These are phyloP conservation scores for Sternotherus odoratus DNA, from an alignment of 2,797 vertebrate species.

Conservation along the genomic window DNA sequence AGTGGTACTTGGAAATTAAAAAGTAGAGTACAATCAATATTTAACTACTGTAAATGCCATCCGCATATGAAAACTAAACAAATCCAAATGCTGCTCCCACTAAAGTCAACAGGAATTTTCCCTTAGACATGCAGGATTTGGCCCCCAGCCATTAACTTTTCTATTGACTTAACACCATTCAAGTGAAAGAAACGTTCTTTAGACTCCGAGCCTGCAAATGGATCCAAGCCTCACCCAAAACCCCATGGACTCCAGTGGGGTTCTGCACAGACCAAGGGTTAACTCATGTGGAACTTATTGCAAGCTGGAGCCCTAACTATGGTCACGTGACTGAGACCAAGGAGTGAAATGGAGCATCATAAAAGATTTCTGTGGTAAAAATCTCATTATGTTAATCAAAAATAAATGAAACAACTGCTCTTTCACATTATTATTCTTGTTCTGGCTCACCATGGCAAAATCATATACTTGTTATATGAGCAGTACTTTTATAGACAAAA, in stretches of 20 bases:
- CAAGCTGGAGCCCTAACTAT: background rate
- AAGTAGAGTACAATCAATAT: background rate
- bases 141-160: slow-evolving; percentile 12
- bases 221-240: slow-evolving; percentile 34
- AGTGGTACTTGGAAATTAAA: slow-evolving; percentile 43
- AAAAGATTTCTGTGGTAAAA: slow-evolving; percentile 37
- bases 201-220: background rate
- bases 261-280: slow-evolving; percentile 9
- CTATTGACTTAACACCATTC: background rate
- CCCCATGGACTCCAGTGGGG: background rate
- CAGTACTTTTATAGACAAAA: background rate
- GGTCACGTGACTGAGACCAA: background rate
- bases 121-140: background rate
- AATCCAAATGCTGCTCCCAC: background rate
- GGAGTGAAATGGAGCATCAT: background rate
- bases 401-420: background rate
- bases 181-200: background rate
- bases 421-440: slow-evolving; percentile 12
- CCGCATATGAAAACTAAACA: slow-evolving; percentile 15
- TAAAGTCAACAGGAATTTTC: slow-evolving; percentile 7
- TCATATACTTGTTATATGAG: background rate
- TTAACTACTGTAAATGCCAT: background rate
- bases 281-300: slow-evolving; percentile 23
- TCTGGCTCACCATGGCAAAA: slow-evolving; percentile 26
- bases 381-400: slow-evolving; percentile 4